Evolutionary conservation across 2,113 vertebrate species (phyloP).

Genomic region (Chaetorhynchus papuensis): DNA sequence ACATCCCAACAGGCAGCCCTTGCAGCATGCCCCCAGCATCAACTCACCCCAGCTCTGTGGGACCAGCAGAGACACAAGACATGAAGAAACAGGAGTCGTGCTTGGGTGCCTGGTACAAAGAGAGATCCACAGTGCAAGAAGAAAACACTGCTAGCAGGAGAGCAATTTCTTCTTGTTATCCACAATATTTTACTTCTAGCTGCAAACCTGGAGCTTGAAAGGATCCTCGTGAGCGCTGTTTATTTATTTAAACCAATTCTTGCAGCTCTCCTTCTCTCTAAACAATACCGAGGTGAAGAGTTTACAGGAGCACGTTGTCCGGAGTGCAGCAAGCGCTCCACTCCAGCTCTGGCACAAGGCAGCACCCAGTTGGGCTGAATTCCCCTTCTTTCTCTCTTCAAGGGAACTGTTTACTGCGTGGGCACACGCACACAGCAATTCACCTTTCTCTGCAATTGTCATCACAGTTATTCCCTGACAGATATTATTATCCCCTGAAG

Average conservation of each 20-base stretch:
- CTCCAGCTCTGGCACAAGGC: neutral
- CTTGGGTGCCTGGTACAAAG: constrained; percentile 12
- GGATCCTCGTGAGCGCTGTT: constrained; percentile 23
- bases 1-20: constrained; percentile 9
- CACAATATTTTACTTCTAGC: constrained; percentile 52
- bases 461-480: constrained; percentile 14
- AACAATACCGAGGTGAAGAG: constrained; percentile 66
- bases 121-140: neutral
- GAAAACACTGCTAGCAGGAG: neutral
- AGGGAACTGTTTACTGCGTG: neutral
- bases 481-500: constrained; percentile 59
- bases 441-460: neutral
- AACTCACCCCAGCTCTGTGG: neutral
- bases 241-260: constrained; percentile 61
- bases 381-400: neutral
- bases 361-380: neutral
- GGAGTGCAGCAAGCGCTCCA: neutral
- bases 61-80: neutral
- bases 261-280: constrained; percentile 32
- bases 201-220: constrained; percentile 44
- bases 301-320: constrained; percentile 25
- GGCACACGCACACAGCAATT: neutral
- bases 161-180: neutral
- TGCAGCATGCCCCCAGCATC: neutral
- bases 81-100: neutral